phyloP scores from a whole-genome alignment of 2,888 invertebrate genomes.

The Geophilus truncorum region DNA sequence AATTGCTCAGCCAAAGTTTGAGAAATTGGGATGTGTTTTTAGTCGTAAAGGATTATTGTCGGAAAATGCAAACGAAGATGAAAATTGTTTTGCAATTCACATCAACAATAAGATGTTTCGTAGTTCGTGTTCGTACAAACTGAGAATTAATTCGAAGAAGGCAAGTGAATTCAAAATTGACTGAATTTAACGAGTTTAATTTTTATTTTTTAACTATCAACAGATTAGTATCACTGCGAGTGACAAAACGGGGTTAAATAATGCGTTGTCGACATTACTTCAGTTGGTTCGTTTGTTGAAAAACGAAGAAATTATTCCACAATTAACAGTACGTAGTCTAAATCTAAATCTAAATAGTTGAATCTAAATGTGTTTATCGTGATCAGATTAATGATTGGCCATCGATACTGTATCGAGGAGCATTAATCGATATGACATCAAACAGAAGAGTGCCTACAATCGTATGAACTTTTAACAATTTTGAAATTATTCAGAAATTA shows the following conservation, averaged over 20 bases:
- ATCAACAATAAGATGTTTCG: neutral
- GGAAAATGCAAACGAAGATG: neutral
- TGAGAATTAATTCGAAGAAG: neutral
- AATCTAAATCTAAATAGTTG: neutral
- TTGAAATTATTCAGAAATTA: neutral
- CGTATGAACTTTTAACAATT: neutral
- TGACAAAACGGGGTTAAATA: neutral
- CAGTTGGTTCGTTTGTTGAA: neutral
- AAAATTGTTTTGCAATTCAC: neutral
- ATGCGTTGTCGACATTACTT: neutral
- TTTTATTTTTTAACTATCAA: neutral
- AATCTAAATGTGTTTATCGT: neutral
- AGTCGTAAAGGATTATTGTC: neutral
- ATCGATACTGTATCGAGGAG: neutral
- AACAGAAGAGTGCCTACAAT: neutral
- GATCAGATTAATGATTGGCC: slow-evolving; percentile 28
- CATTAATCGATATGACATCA: neutral
- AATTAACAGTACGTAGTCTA: neutral
- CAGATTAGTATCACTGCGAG: neutral
- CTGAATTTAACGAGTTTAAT: neutral
- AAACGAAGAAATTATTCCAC: neutral
- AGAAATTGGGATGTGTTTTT: neutral
- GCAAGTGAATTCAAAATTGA: neutral
- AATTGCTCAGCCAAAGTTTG: neutral
- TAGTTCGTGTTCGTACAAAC: neutral